Evolutionary conservation across 2,888 invertebrate species (phyloP).

Genomic region (Pseudoips prasinana): DNA sequence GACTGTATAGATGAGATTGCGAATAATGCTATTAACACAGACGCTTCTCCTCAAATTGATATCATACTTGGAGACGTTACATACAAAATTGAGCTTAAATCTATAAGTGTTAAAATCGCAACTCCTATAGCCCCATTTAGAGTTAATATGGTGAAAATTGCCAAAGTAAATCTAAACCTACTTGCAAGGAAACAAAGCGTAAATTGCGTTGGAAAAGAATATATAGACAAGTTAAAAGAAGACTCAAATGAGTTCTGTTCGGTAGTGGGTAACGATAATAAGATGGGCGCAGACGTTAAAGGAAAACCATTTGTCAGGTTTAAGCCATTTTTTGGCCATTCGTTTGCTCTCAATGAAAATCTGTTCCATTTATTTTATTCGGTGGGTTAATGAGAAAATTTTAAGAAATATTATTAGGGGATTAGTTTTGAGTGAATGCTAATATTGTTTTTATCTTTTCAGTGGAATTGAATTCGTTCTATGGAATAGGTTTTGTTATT

Average conservation of each 20-base stretch:
- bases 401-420: conserved; percentile 34
- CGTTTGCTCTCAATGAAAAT: conserved; percentile 74
- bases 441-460: too few species aligned
- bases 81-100: conserved; percentile 45
- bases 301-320: conserved; percentile 82
- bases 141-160: conserved; percentile 39
- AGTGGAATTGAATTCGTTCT: too few species aligned
- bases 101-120: conserved; percentile 31
- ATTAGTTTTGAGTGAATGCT: too few species aligned
- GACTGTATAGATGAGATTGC: conserved; percentile 82
- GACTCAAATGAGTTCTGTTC: conserved; percentile 79
- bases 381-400: conserved; percentile 65
- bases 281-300: conserved; percentile 82
- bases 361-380: conserved; percentile 77
- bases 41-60: conserved; percentile 82
- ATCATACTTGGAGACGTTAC: conserved; percentile 52
- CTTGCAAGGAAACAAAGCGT: conserved; percentile 26
- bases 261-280: conserved; percentile 80
- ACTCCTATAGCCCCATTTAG: conserved; percentile 23
- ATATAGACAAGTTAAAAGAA: conserved; percentile 61
- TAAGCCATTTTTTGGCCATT: conserved; percentile 77
- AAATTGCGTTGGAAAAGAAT: conserved; percentile 32
- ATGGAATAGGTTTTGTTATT: too few species aligned
- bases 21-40: conserved; percentile 82
- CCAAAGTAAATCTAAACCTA: conserved; percentile 40